phyloP scores from a whole-genome alignment of 2,113 vertebrate genomes.

The Columba livia region DNA sequence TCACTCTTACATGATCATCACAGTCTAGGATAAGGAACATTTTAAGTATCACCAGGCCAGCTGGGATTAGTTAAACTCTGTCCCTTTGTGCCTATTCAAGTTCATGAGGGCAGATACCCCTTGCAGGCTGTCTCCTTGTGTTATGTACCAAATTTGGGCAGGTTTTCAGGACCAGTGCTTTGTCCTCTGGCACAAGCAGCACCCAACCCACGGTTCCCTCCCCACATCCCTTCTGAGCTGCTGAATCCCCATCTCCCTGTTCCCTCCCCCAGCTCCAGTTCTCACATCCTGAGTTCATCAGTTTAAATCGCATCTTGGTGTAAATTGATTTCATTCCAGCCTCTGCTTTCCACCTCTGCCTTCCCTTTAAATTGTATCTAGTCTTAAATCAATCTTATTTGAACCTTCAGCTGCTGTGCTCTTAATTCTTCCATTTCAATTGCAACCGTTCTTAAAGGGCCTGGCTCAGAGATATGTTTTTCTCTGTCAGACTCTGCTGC shows the following conservation, averaged over 20 bases:
- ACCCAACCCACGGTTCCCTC: neutral
- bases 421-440: slow-evolving; percentile 1
- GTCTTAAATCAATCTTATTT: slow-evolving; percentile 35
- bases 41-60: neutral
- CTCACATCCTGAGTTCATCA: neutral
- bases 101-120: neutral
- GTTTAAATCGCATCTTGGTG: slow-evolving; percentile 42
- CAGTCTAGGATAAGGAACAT: neutral
- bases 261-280: neutral
- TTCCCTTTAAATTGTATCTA: slow-evolving; percentile 62
- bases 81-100: neutral
- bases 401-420: neutral
- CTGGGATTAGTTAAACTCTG: neutral
- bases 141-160: rapidly evolving
- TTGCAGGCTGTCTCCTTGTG: neutral
- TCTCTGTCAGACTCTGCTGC: neutral
- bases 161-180: neutral
- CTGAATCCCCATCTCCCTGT: neutral
- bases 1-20: too few species aligned
- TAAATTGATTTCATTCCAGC: slow-evolving; percentile 50
- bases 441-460: slow-evolving; percentile 9
- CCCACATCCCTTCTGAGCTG: neutral
- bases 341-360: slow-evolving; percentile 21
- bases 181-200: neutral
- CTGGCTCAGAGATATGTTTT: neutral